Evolutionary conservation across 2,888 invertebrate species (phyloP).

Genomic region (Lithodes maja): DNA sequence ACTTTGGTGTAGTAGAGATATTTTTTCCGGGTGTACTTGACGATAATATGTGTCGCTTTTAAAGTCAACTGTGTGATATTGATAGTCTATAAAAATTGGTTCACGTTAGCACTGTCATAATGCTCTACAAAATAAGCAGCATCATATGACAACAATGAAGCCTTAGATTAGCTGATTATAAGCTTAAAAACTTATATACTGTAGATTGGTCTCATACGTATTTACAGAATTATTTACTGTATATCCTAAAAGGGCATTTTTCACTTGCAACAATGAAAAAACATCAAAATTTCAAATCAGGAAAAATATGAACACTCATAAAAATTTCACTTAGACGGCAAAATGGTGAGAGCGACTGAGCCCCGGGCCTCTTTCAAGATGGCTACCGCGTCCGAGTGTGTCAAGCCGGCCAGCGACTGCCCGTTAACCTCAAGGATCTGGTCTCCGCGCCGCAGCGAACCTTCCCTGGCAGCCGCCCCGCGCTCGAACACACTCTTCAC

Average conservation of each 20-base stretch:
- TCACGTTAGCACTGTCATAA: slow-evolving; percentile 25
- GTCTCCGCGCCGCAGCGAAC: slow-evolving; percentile 75
- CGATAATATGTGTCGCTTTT: not conserved
- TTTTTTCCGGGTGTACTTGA: slow-evolving; percentile 21
- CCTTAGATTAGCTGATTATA: slow-evolving; percentile 29
- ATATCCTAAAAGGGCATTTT: slow-evolving; percentile 10
- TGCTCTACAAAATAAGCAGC: slow-evolving; percentile 17
- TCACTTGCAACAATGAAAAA: slow-evolving; percentile 46
- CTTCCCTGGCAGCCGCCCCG: slow-evolving; percentile 74
- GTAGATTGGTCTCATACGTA: slow-evolving; percentile 24
- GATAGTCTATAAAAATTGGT: slow-evolving; percentile 1
- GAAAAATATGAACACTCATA: slow-evolving; percentile 19
- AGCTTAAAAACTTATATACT: slow-evolving; percentile 19
- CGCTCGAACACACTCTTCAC: slow-evolving; percentile 76
- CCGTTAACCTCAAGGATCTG: slow-evolving; percentile 76
- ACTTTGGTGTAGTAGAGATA: slow-evolving; percentile 47
- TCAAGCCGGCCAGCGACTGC: slow-evolving; percentile 74
- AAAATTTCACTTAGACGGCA: slow-evolving; percentile 71
- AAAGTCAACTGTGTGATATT: slow-evolving; percentile 4
- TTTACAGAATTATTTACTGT: slow-evolving; percentile 15
- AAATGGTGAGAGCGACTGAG: slow-evolving; percentile 76
- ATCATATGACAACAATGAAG: slow-evolving; percentile 37
- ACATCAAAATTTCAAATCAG: slow-evolving; percentile 50
- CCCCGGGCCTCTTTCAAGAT: slow-evolving; percentile 77
- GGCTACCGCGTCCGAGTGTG: slow-evolving; percentile 76